A percentile compares a stretch with the other conserved stretches of the same genome.
Conservation (phyloP, 2,797 vertebrate genomes). For the Poeciliopsis gracilis region DNA sequence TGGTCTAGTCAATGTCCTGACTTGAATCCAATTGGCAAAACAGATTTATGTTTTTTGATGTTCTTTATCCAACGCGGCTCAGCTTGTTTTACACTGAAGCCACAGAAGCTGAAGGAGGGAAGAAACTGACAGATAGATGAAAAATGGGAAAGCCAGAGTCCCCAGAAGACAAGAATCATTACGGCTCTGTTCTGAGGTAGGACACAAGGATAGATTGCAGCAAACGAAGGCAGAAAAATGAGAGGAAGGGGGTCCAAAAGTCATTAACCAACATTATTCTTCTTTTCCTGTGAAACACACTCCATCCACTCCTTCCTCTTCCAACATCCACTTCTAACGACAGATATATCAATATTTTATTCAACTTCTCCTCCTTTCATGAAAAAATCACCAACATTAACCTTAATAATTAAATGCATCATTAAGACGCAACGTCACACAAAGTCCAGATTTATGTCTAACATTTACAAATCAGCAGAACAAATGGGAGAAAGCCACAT, state of each 20-base stretch:
- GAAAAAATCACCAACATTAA: not conserved
- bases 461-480: not conserved
- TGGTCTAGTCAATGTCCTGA: not conserved
- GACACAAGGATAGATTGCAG: conserved; percentile 41
- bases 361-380: not conserved
- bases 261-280: conserved; percentile 37
- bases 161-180: conserved; percentile 52
- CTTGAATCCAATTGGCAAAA: not conserved
- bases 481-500: not conserved
- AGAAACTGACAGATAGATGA: conserved; percentile 24
- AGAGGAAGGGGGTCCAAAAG: conserved; percentile 33
- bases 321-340: conserved; percentile 26
- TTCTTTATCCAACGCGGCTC: too few relatives aligned
- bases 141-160: conserved; percentile 37
- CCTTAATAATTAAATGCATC: not conserved
- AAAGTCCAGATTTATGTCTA: not conserved
- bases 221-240: conserved; percentile 30
- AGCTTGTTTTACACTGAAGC: not conserved
- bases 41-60: too few relatives aligned
- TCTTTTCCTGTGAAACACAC: conserved; percentile 38
- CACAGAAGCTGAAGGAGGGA: conserved; percentile 1
- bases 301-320: conserved; percentile 36
- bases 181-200: conserved; percentile 36
- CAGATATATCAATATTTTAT: conserved; percentile 24
- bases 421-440: not conserved